Percentiles rank a stretch among this genome's conserved stretches.
Conservation (phyloP, 1,140 invertebrate genomes). For the Musca domestica region DNA sequence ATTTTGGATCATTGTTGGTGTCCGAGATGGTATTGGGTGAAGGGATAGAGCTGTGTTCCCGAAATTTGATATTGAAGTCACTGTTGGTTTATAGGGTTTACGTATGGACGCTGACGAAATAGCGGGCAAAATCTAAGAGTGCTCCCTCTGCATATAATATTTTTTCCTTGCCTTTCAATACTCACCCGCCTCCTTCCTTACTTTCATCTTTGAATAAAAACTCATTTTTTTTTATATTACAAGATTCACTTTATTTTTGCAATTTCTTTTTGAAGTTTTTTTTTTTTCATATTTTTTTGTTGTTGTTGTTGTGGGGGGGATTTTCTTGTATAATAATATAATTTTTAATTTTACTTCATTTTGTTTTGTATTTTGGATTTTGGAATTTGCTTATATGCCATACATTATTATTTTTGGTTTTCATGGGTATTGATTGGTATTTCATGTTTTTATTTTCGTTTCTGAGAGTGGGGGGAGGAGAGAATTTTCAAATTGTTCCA, state of each 20-base stretch:
- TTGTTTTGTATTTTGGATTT: constrained; percentile 27
- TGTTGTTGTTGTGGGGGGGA: constrained; percentile 23
- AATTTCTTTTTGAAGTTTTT: constrained; percentile 22
- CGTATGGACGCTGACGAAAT: too few relatives aligned
- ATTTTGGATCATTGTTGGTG: too few relatives aligned
- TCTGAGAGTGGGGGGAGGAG: neutral
- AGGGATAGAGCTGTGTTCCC: too few relatives aligned
- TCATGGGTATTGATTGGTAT: constrained; percentile 7
- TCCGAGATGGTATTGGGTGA: too few relatives aligned
- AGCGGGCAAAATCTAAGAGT: too few relatives aligned
- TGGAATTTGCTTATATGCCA: constrained; percentile 19
- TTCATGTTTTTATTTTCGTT: constrained; percentile 20
- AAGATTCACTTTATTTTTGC: constrained; percentile 51
- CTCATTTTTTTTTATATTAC: constrained; percentile 46
- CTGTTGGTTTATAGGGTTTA: too few relatives aligned
- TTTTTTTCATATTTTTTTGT: constrained; percentile 44
- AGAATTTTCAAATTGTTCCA: neutral
- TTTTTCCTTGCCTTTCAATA: neutral
- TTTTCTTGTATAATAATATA: constrained; percentile 53
- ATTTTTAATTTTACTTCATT: constrained; percentile 44
- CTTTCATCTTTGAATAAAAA: neutral
- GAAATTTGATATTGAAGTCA: too few relatives aligned
- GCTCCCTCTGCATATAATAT: too few relatives aligned
- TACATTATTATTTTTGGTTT: constrained; percentile 13
- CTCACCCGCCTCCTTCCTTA: too few relatives aligned